Base-by-base conservation (phyloP, 1,140 invertebrate genomes). In the Drosophila kanapiae region DNA sequence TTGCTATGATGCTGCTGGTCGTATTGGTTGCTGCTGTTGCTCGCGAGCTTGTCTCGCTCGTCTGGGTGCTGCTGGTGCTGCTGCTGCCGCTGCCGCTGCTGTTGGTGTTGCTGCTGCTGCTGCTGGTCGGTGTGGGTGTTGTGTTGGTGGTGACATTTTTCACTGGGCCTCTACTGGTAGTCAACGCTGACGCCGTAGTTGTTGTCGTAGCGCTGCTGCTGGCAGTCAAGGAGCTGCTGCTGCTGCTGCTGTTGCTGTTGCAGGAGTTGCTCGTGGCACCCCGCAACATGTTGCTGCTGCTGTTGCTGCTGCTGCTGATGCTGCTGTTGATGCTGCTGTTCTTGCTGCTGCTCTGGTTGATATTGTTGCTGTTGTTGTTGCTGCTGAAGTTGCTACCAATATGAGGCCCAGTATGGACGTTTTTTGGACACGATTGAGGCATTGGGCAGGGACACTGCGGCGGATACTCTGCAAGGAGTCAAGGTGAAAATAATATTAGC, bases 381-480 rank as follows among this genome's bases (percentile, higher is more conserved):
- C 54, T 91, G 85, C 54, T 86, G 81, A 78, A 93, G 91, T 91
- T 93, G 92, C 92, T 96, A 97, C 97, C 96, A 97, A 96, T 97
- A 97, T 96, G 97, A 96, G 97, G 97, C 95, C 97, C 97, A 97
- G 97, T 97, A 97, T 95, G 96, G 96, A 96, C 97, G 97, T 98
- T 98, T 98, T 97, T 98, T 98, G 97, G 96, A 97, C 96, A 97
- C 94, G 96, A 95, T 94, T 97, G 96, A 86, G 91, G 96, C 94
- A 97, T 95, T 94, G 96, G 96, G 94, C 96, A 97, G 85, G 96
- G 96, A 94, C 96, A 97, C 94, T 95, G 94, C 69, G 94, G 93
- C 87, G 94, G 93, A 93, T 92, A 92, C 42, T 95, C 95, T 95
- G 83, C 40, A 93, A 64, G 6, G 0, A 27, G 31, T 18, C 16